phyloP scores from a whole-genome alignment of 2,797 vertebrate species.

The Scomberomorus guttatus region DNA sequence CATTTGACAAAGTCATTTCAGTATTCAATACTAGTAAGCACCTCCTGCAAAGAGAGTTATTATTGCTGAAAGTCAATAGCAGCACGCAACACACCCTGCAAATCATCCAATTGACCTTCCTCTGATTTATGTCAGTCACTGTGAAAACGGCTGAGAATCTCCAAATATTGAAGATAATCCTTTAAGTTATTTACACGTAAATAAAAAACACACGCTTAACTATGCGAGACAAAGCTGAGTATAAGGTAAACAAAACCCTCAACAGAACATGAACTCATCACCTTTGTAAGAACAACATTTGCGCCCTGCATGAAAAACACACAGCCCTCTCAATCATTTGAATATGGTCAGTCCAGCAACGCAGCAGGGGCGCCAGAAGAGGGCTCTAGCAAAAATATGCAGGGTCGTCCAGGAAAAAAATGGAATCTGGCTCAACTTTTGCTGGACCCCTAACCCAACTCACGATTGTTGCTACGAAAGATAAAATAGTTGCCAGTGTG shows the following conservation, averaged over 20 bases:
- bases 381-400: no score
- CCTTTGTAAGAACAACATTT: no score
- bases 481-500: no score
- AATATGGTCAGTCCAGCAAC: no score
- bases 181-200: slow-evolving; percentile 24
- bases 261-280: neutral
- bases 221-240: neutral
- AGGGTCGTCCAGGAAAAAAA: no score
- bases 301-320: no score
- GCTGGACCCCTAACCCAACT: no score
- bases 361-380: no score
- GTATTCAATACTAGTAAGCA: slow-evolving; percentile 26
- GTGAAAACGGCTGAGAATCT: slow-evolving; percentile 27
- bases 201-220: slow-evolving; percentile 10
- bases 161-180: slow-evolving; percentile 19
- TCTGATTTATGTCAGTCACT: slow-evolving; percentile 39
- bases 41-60: slow-evolving; percentile 35
- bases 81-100: slow-evolving; percentile 23
- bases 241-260: slow-evolving; percentile 22
- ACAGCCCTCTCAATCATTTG: no score
- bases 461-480: no score
- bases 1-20: slow-evolving; percentile 37
- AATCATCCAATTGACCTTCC: slow-evolving; percentile 48
- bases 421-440: no score
- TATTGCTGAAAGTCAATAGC: slow-evolving; percentile 32